These are phyloP conservation scores for Drosophila phalerata DNA, from an alignment of 2,888 invertebrate species.

Conservation along the genomic window DNA sequence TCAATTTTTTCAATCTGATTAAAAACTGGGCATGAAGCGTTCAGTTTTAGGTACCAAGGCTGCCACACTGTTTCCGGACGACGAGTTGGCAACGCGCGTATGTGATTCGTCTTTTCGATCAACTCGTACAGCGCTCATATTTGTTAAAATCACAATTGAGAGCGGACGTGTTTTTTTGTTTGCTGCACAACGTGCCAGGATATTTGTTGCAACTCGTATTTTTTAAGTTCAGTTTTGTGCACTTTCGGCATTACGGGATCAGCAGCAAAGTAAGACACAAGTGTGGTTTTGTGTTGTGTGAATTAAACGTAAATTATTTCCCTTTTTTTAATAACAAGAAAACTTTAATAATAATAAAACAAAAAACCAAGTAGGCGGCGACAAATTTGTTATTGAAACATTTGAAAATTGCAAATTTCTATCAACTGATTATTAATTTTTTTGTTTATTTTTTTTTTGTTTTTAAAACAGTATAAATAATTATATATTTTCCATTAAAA, in stretches of 20 bases:
- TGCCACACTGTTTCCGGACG: no score
- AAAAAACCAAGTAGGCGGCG: slow-evolving; percentile 40
- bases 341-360: not conserved
- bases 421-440: slow-evolving; percentile 16
- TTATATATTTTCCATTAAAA: slow-evolving; percentile 1
- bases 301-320: slow-evolving; percentile 4
- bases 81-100: no score
- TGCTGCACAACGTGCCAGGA: slow-evolving; percentile 65
- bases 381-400: slow-evolving; percentile 39
- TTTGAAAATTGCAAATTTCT: slow-evolving; percentile 20
- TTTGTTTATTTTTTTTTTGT: slow-evolving; percentile 34
- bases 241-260: slow-evolving; percentile 35
- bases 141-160: slow-evolving; percentile 54
- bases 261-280: slow-evolving; percentile 52
- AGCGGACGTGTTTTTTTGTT: slow-evolving; percentile 61
- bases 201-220: slow-evolving; percentile 58
- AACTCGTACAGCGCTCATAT: slow-evolving; percentile 35
- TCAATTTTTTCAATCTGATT: no score
- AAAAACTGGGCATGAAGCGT: no score
- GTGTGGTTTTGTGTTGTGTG: slow-evolving; percentile 51
- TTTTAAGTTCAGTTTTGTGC: slow-evolving; percentile 40
- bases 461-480: slow-evolving; percentile 15
- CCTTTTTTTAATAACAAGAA: slow-evolving; percentile 8
- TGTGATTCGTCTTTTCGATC: no score
- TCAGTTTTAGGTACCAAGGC: no score